Percentiles rank a stretch among this genome's conserved stretches.
Conservation (phyloP, 2,888 invertebrate species). For the Cremastobaeus sp. region DNA sequence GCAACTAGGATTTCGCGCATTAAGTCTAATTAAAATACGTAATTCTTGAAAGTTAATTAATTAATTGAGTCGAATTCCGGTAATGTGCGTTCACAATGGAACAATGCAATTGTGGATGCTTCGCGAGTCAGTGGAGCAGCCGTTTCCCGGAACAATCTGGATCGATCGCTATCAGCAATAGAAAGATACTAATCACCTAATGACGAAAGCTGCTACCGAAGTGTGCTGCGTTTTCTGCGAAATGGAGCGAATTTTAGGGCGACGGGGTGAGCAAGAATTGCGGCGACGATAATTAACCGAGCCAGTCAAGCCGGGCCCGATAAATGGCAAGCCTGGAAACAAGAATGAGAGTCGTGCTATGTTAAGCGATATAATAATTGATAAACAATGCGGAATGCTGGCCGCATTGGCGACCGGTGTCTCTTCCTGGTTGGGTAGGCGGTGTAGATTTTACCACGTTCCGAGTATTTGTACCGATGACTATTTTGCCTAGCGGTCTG, state of each 20-base stretch:
- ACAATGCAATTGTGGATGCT: slow-evolving; percentile 14
- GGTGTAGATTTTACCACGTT: slow-evolving; percentile 57
- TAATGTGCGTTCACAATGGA: slow-evolving; percentile 6
- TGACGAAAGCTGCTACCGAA: slow-evolving; percentile 12
- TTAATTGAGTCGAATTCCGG: slow-evolving; percentile 16
- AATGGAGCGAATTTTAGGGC: slow-evolving; percentile 1
- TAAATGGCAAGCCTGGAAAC: slow-evolving; percentile 43
- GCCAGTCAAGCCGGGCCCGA: slow-evolving; percentile 13
- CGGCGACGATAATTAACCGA: slow-evolving; percentile 31
- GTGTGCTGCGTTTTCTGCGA: slow-evolving; percentile 8
- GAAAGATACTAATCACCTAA: slow-evolving; percentile 23
- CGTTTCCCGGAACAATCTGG: slow-evolving; percentile 19
- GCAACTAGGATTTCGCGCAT: slow-evolving; percentile 8
- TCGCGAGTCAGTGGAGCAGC: slow-evolving; percentile 13
- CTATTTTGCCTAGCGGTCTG: slow-evolving; percentile 17
- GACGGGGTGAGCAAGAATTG: too few species aligned
- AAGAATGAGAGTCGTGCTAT: slow-evolving; percentile 15
- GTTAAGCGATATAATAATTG: slow-evolving; percentile 65
- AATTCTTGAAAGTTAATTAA: slow-evolving; percentile 18
- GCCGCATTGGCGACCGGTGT: slow-evolving; percentile 48
- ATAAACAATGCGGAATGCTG: slow-evolving; percentile 68
- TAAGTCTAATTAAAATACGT: slow-evolving; percentile 20
- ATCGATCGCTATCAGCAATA: slow-evolving; percentile 29
- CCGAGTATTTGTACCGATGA: slow-evolving; percentile 33
- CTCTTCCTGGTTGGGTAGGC: slow-evolving; percentile 68